Percentiles rank a stretch among this genome's conserved stretches.
These are phyloP conservation scores for Phoebastria nigripes DNA, from an alignment of 2,797 vertebrate genomes.

Conservation along the genomic window DNA sequence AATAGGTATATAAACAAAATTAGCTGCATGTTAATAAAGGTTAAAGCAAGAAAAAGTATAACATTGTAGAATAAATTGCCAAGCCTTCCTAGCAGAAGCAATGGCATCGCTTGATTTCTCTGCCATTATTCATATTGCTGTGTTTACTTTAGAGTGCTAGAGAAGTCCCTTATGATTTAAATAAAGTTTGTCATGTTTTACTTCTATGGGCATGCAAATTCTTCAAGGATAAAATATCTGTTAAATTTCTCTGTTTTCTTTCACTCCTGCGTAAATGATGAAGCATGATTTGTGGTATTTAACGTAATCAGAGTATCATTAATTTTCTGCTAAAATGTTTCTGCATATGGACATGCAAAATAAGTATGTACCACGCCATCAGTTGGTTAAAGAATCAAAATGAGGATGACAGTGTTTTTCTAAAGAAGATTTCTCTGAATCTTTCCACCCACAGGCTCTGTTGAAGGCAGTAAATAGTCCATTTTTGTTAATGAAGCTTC, in stretches of 20 bases:
- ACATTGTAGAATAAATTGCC: neutral
- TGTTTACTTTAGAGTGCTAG: conserved; percentile 25
- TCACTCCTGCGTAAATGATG: neutral
- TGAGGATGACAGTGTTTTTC: conserved; percentile 68
- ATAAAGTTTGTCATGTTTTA: conserved; percentile 54
- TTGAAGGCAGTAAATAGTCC: conserved; percentile 82
- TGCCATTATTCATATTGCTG: neutral
- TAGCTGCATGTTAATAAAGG: neutral
- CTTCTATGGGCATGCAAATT: neutral
- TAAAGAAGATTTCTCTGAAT: conserved; percentile 75
- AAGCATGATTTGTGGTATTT: conserved; percentile 42
- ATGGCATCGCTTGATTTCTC: neutral
- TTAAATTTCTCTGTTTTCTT: conserved; percentile 25
- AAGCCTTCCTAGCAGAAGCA: neutral
- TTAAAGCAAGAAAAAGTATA: neutral
- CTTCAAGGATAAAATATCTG: conserved; percentile 22
- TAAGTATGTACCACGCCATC: conserved; percentile 60
- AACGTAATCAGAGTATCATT: conserved; percentile 46
- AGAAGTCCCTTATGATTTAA: conserved; percentile 30
- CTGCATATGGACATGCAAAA: conserved; percentile 44
- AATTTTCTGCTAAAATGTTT: conserved; percentile 59
- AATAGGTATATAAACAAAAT: neutral
- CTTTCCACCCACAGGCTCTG: conserved; percentile 77
- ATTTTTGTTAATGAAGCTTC: conserved; percentile 86
- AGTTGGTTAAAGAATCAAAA: conserved; percentile 73